Evolutionary conservation across 1,140 invertebrate species (phyloP).

Genomic region (Anoplolepis gracilipes): DNA sequence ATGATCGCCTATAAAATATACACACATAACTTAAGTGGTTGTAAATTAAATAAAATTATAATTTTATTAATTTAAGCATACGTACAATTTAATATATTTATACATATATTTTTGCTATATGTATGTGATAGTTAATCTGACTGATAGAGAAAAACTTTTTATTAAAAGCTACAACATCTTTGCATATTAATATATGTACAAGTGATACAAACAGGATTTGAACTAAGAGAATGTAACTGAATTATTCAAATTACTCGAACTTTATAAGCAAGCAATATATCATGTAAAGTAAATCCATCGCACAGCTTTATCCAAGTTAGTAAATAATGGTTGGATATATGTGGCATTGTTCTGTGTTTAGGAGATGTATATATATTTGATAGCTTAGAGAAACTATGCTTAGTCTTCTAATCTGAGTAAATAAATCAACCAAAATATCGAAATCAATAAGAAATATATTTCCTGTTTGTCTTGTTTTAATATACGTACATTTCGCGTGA

Average conservation of each 20-base stretch:
- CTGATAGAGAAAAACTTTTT: not conserved
- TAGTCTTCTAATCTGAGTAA: conserved; percentile 10
- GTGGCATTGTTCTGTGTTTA: conserved; percentile 30
- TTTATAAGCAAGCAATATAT: conserved; percentile 34
- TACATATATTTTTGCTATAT: not conserved
- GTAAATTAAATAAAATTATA: not conserved
- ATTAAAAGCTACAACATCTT: not conserved
- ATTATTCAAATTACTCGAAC: conserved; percentile 14
- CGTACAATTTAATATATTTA: not conserved
- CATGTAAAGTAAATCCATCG: conserved; percentile 52
- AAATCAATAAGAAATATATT: not conserved
- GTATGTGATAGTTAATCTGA: not conserved
- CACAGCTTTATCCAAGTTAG: conserved; percentile 48
- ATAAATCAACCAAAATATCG: conserved; percentile 23
- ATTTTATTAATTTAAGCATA: not conserved
- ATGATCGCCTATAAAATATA: not conserved
- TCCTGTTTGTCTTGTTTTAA: not conserved
- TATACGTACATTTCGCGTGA: not conserved
- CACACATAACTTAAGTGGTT: no score
- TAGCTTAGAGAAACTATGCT: conserved; percentile 24
- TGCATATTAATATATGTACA: not conserved
- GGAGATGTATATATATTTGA: not conserved
- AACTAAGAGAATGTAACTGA: conserved; percentile 29
- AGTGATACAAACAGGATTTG: conserved; percentile 6
- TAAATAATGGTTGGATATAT: conserved; percentile 38